Base-by-base conservation (phyloP, 2,113 vertebrate species). In the Prietella phreatophila region DNA sequence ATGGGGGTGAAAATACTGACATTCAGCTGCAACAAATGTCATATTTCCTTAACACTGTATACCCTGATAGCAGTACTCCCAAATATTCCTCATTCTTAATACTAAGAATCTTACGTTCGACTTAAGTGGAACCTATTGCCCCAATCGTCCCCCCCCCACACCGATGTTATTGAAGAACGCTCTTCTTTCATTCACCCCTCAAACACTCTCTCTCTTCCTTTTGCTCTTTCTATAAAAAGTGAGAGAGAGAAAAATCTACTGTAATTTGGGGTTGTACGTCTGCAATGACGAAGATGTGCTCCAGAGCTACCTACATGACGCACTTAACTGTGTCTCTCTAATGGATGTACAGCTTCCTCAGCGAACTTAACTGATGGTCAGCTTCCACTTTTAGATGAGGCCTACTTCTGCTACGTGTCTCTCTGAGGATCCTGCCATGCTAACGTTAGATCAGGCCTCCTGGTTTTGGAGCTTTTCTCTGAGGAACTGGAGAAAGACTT, bases 261-360 rank as follows among this genome's bases (percentile, higher is more conserved):
- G 91, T 90, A 92, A 93, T 93, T 91, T 93, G 87, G 87, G 90
- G 92, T 91, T 94, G 56, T 79, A 80, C 83, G 80, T 87, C 83
- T 63, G 80, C 83, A 91, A 85, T 93, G 92, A 92, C 85, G 69
- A 63, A 90, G 75, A 85, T 78, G 83, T 65, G 81, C 89, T 84
- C 84, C 84, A 65, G 73, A 85, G 84, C 87, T 63, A 87, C 91
- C 90, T 69, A 84, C 87, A 50, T 95, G 93, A 94, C 89, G 91
- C 93, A 94, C 88, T 92, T 91, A 89, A 89, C 87, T 88, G 83
- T 78, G 73, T 79, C 87, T 87, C 33, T 84, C 91, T 93, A 93
- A 93, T 91, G 65, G 88, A 86, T 82, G 22, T 81, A 69, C 69
- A 78, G 79, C 36, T 85, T 85, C 69, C 67, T 55, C 25, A 36